phyloP scores from a whole-genome alignment of 2,113 vertebrate genomes.

The Illadopsis cleaveri region DNA sequence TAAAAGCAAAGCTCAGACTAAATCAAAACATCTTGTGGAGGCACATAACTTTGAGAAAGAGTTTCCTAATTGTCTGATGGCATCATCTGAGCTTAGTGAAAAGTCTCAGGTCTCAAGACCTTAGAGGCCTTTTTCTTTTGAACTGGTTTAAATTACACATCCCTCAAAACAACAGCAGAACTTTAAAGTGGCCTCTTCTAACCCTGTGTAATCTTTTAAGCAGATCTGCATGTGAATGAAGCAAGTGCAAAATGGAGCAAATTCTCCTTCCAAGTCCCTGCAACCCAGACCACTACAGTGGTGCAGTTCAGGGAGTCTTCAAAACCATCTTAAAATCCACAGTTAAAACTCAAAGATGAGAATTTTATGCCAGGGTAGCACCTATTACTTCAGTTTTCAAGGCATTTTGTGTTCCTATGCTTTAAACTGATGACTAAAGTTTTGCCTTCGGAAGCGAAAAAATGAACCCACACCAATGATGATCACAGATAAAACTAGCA shows the following conservation, averaged over 20 bases:
- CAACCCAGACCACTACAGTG: neutral
- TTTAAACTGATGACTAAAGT: conserved; percentile 74
- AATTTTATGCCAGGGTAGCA: conserved; percentile 17
- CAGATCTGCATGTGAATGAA: neutral
- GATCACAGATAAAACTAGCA: conserved; percentile 55
- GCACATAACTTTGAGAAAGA: neutral
- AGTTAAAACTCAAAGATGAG: conserved; percentile 19
- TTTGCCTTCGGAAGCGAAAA: conserved; percentile 72
- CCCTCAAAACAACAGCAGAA: neutral
- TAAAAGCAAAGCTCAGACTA: neutral
- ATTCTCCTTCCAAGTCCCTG: neutral
- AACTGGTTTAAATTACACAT: neutral
- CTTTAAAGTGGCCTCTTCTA: neutral
- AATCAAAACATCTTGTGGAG: neutral
- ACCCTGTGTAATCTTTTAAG: neutral
- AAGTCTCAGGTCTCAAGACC: neutral
- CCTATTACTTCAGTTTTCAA: conserved; percentile 26
- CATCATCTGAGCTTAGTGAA: neutral
- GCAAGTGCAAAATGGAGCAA: neutral
- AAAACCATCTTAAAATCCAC: neutral
- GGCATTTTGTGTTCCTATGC: conserved; percentile 57
- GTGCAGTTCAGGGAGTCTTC: neutral
- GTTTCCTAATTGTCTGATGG: neutral
- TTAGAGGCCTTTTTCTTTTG: neutral
- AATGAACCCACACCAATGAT: conserved; percentile 60